These are phyloP conservation scores for Eurois occulta DNA, from an alignment of 2,888 invertebrate species.

Conservation along the genomic window DNA sequence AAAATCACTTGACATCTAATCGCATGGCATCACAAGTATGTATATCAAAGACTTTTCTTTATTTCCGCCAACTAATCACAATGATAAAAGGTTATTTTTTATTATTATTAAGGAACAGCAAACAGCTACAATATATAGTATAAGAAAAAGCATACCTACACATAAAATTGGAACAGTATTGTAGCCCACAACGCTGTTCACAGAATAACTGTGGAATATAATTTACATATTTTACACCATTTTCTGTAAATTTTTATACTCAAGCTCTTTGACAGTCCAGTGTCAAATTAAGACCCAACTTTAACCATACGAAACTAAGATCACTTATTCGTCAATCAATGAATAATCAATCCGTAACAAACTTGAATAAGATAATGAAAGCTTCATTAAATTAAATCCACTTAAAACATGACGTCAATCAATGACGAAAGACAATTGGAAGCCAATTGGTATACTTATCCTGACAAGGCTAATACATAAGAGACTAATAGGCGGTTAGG, in stretches of 20 bases:
- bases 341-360: background rate
- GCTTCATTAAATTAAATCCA: slow-evolving; percentile 29
- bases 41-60: background rate
- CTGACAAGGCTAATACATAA: slow-evolving; percentile 1
- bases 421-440: slow-evolving; percentile 29
- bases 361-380: slow-evolving; percentile 31
- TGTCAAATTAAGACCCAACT: background rate
- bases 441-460: slow-evolving; percentile 28
- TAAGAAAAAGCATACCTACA: too few relatives aligned
- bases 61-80: background rate
- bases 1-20: background rate
- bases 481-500: background rate
- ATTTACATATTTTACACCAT: too few relatives aligned
- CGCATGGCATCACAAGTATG: background rate
- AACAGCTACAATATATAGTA: too few relatives aligned
- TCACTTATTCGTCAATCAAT: background rate
- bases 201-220: too few relatives aligned
- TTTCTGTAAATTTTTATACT: background rate
- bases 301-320: background rate
- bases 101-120: too few relatives aligned
- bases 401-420: slow-evolving; percentile 33
- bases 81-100: background rate
- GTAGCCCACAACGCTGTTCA: too few relatives aligned
- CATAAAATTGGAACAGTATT: too few relatives aligned
- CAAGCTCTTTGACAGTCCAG: background rate